Evolutionary conservation across 2,113 vertebrate species (phyloP).

Genomic region (Neogobius melanostomus): DNA sequence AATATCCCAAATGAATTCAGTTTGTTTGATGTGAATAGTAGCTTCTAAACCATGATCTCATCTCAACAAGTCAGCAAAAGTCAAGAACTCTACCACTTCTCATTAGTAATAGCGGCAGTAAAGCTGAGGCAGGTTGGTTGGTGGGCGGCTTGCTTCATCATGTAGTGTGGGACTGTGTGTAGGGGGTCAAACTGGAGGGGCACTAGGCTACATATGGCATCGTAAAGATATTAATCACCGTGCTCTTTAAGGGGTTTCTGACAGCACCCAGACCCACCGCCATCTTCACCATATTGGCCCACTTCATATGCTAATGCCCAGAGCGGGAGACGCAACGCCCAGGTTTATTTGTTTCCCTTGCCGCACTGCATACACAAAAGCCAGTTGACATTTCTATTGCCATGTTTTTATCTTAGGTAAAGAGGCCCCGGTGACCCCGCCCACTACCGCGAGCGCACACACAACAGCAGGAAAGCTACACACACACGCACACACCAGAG

Average conservation of each 20-base stretch:
- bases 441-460: conserved; percentile 43
- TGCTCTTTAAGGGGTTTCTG: conserved; percentile 84
- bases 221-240: conserved; percentile 98
- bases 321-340: conserved; percentile 75
- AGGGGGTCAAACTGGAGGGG: conserved; percentile 77
- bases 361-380: conserved; percentile 75
- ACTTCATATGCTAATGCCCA: conserved; percentile 95
- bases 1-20: no score
- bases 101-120: conserved; percentile 11
- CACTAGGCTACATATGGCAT: conserved; percentile 87
- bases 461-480: conserved; percentile 37
- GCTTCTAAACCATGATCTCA: background rate
- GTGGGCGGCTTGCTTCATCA: conserved; percentile 70
- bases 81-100: background rate
- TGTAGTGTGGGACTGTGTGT: conserved; percentile 35
- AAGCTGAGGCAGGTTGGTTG: conserved; percentile 59
- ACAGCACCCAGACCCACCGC: conserved; percentile 84
- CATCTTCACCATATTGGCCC: conserved; percentile 78
- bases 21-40: no score
- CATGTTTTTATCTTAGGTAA: conserved; percentile 79
- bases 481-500: conserved; percentile 49
- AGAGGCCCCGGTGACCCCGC: conserved; percentile 65
- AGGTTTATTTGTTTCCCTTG: conserved; percentile 78
- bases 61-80: background rate
- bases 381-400: conserved; percentile 79